These are phyloP conservation scores for Panagrolaimus sp. DNA, from an alignment of 1,140 invertebrate species.

Conservation along the genomic window DNA sequence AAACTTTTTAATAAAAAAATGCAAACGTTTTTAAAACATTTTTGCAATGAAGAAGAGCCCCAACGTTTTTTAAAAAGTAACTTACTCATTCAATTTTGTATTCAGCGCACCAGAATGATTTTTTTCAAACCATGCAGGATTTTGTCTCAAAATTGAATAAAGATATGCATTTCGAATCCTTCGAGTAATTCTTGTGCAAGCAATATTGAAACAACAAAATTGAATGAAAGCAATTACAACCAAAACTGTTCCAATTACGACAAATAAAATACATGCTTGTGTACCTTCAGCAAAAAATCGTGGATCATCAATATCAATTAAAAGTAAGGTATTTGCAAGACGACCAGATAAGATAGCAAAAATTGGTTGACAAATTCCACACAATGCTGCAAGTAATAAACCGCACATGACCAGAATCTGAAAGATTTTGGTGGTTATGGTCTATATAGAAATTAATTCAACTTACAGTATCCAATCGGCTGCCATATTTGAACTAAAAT, in stretches of 20 bases:
- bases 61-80: no score
- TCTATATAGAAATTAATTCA: background rate
- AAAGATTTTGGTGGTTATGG: background rate
- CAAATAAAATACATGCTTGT: slow-evolving; percentile 18
- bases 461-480: slow-evolving; percentile 26
- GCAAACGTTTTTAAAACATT: no score
- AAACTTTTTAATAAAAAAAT: no score
- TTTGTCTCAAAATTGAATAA: slow-evolving; percentile 72
- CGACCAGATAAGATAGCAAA: slow-evolving; percentile 25
- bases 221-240: slow-evolving; percentile 29
- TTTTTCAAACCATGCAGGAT: slow-evolving; percentile 82
- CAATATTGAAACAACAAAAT: slow-evolving; percentile 59
- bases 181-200: slow-evolving; percentile 65
- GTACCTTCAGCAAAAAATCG: slow-evolving; percentile 15
- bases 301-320: slow-evolving; percentile 22
- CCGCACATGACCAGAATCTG: slow-evolving; percentile 4
- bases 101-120: slow-evolving; percentile 78
- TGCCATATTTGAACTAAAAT: slow-evolving; percentile 36
- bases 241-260: slow-evolving; percentile 15
- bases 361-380: slow-evolving; percentile 23
- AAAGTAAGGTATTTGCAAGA: slow-evolving; percentile 22
- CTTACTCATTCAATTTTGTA: slow-evolving; percentile 79
- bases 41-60: no score
- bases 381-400: slow-evolving; percentile 22
- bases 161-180: slow-evolving; percentile 70